Conservation (phyloP, 2,888 invertebrate genomes). For the Leptopilina myrica region DNA sequence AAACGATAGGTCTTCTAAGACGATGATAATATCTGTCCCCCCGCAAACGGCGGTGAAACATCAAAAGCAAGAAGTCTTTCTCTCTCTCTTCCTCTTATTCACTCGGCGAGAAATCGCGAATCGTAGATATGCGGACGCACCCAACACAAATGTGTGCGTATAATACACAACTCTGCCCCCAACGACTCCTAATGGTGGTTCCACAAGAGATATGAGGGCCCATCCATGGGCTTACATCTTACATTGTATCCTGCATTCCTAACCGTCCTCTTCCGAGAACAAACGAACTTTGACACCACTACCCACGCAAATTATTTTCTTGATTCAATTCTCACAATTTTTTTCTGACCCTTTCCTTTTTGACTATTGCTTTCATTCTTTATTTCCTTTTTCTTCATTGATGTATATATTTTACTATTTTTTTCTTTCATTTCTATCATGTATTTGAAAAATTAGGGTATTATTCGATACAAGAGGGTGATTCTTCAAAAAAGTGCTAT, state of each 20-base stretch:
- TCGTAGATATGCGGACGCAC: conserved; percentile 69
- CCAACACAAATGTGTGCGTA: conserved; percentile 65
- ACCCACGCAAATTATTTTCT: conserved; percentile 40
- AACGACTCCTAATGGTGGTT: conserved; percentile 66
- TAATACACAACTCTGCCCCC: conserved; percentile 58
- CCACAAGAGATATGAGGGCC: conserved; percentile 60
- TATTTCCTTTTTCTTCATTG: neutral
- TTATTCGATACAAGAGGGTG: no score
- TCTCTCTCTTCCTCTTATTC: conserved; percentile 14
- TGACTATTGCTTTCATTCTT: neutral
- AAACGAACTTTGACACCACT: conserved; percentile 38
- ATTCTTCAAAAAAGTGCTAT: no score
- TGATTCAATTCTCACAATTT: conserved; percentile 36
- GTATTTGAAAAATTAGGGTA: no score
- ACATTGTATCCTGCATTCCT: conserved; percentile 39
- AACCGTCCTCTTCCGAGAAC: conserved; percentile 38
- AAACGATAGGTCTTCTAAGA: conserved; percentile 52
- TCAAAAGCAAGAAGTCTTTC: conserved; percentile 68
- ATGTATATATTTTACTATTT: no score
- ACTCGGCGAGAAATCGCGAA: conserved; percentile 66
- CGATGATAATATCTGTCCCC: conserved; percentile 75
- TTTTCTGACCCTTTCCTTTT: neutral
- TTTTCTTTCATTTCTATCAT: no score
- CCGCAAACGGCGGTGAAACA: conserved; percentile 73
- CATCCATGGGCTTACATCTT: conserved; percentile 40